Base-by-base conservation (phyloP, 2,113 vertebrate genomes). In the Xenotilapia caudafasciata region DNA sequence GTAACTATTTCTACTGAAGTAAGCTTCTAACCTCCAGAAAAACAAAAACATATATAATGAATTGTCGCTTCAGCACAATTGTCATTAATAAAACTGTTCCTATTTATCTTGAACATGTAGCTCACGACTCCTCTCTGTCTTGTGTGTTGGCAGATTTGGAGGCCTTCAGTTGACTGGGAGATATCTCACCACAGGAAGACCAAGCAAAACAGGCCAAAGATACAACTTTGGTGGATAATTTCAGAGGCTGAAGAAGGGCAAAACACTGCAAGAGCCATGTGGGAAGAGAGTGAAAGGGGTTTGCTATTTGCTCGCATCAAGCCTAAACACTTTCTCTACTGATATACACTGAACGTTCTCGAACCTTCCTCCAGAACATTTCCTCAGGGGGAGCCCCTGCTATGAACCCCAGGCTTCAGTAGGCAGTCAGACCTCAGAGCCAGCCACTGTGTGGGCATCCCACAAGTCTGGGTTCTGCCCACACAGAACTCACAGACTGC, bases 371-470 rank as follows among this genome's bases (percentile, higher is more conserved):
- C 83, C 81, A 83, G 79, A 87, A 83, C 75, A 80, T 77, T 85
- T 89, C 88, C 89, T 93, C 68, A 82, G 89, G 91, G 88, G 90
- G 58, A 86, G 82, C 65, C 91, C 90, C 86, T 96, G 93, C 92
- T 95, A 95, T 96, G 94, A 94, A 85, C 92, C 95, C 93, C 89
- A 82, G 89, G 86, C 85, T 92, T 89, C 75, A 85, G 90, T 84
- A 92, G 92, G 91, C 93, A 91, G 90, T 89, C 82, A 75, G 60
- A 89, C 68, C 86, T 86, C 86, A 84, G 91, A 87, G 85, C 89
- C 87, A 88, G 90, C 91, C 89, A 84, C 91, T 90, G 93, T 92
- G 91, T 89, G 88, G 86, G 93, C 91, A 90, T 93, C 94, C 92
- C 92, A 91, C 86, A 87, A 91, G 86, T 92, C 93, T 91, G 92